Percentiles rank a stretch among this genome's conserved stretches.
phyloP scores from a whole-genome alignment of 2,888 invertebrate species.

The Iphiclides podalirius region DNA sequence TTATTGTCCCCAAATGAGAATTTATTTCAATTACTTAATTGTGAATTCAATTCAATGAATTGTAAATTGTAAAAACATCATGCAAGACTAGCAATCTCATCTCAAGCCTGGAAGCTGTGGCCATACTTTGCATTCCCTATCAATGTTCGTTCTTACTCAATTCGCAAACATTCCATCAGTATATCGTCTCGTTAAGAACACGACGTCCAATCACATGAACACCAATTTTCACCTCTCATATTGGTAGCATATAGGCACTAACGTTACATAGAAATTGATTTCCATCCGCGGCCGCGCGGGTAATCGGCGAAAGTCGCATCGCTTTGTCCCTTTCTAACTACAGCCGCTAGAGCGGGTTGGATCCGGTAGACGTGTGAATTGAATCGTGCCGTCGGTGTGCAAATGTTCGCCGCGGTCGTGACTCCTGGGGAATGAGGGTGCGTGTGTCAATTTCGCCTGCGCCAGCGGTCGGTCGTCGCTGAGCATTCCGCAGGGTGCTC shows the following conservation, averaged over 20 bases:
- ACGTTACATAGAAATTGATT: constrained; percentile 70
- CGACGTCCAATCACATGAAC: not conserved
- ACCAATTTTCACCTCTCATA: constrained; percentile 72
- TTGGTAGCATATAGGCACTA: constrained; percentile 70
- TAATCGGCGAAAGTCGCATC: constrained; percentile 14
- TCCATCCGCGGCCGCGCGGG: constrained; percentile 56
- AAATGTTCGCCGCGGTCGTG: constrained; percentile 36
- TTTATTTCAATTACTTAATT: too few species aligned
- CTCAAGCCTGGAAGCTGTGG: too few species aligned
- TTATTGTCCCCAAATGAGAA: too few species aligned
- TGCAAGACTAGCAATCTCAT: too few species aligned
- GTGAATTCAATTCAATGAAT: too few species aligned
- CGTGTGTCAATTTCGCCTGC: constrained; percentile 61
- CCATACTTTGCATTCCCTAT: too few species aligned
- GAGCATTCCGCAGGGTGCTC: constrained; percentile 43
- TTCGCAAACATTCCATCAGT: not conserved
- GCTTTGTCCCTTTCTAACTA: constrained; percentile 28
- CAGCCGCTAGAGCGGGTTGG: constrained; percentile 33
- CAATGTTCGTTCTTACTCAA: too few species aligned
- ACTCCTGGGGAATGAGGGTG: constrained; percentile 30
- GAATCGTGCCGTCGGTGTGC: constrained; percentile 17
- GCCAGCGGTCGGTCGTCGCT: constrained; percentile 37
- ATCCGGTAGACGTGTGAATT: constrained; percentile 21
- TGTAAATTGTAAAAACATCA: too few species aligned
- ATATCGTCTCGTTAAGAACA: constrained; percentile 50